Conservation (phyloP, 2,888 invertebrate species). For the Plusia festucae region DNA sequence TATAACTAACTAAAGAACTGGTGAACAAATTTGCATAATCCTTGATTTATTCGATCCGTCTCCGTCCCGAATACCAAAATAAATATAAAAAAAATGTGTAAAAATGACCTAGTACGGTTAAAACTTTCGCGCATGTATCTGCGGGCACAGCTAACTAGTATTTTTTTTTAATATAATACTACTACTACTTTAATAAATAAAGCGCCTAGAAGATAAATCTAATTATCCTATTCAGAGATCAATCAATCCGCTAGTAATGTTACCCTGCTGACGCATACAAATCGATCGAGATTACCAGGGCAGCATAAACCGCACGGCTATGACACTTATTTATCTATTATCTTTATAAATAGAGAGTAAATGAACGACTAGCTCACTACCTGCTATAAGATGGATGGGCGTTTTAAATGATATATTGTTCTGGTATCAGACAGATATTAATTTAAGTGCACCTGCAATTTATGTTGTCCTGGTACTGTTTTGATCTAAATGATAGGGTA, state of each 20-base stretch:
- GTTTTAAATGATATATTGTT: conserved; percentile 46
- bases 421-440: conserved; percentile 35
- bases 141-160: too few species aligned
- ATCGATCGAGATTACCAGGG: conserved; percentile 31
- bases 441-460: conserved; percentile 37
- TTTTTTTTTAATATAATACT: too few species aligned
- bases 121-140: too few species aligned
- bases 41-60: too few species aligned
- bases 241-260: background rate
- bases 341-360: conserved; percentile 34
- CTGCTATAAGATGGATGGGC: conserved; percentile 33
- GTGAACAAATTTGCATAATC: too few species aligned
- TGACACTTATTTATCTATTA: conserved; percentile 33
- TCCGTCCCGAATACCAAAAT: too few species aligned
- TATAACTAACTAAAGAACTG: too few species aligned
- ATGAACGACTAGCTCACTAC: conserved; percentile 40
- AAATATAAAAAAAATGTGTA: too few species aligned
- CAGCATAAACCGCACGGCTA: conserved; percentile 25
- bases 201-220: background rate
- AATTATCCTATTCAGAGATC: background rate
- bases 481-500: background rate
- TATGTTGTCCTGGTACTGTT: conserved; percentile 36
- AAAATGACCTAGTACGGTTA: too few species aligned
- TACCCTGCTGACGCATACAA: conserved; percentile 5
- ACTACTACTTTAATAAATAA: too few species aligned